A percentile compares a stretch with the other conserved stretches of the same genome.
Evolutionary conservation across 2,113 vertebrate genomes (phyloP).

Genomic region (Phylloscopus trochilus): DNA sequence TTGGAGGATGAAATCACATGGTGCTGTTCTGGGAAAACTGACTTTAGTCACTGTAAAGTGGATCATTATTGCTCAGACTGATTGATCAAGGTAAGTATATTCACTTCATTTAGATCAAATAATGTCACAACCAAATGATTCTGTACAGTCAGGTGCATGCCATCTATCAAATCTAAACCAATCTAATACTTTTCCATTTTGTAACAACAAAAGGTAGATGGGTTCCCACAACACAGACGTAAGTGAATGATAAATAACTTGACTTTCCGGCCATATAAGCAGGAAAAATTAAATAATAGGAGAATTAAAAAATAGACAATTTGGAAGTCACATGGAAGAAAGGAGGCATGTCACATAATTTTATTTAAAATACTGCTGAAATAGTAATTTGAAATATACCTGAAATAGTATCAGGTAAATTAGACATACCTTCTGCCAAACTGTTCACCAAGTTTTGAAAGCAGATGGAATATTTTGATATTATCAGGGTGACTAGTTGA

Average conservation of each 20-base stretch:
- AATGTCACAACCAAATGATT: slow-evolving; percentile 23
- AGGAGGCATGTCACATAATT: neutral
- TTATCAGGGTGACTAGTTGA: neutral
- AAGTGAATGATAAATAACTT: slow-evolving; percentile 45
- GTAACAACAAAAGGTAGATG: neutral
- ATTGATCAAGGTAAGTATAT: slow-evolving; percentile 57
- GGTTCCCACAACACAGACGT: neutral
- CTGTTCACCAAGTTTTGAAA: neutral
- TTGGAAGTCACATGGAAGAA: neutral
- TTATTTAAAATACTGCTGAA: neutral
- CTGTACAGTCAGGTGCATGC: neutral
- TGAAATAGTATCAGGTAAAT: neutral
- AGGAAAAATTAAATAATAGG: slow-evolving; percentile 3
- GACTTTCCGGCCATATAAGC: neutral
- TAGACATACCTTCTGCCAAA: neutral
- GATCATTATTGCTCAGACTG: slow-evolving; percentile 54
- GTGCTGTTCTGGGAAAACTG: neutral
- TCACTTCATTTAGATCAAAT: slow-evolving; percentile 44
- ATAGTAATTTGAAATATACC: no score
- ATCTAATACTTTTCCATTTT: slow-evolving; percentile 7
- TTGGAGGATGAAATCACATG: slow-evolving; percentile 31
- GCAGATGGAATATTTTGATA: neutral
- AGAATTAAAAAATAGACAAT: slow-evolving; percentile 11
- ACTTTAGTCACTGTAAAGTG: slow-evolving; percentile 36
- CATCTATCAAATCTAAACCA: slow-evolving; percentile 24